Evolutionary conservation across 2,888 invertebrate species (phyloP).

Genomic region (Apamea anceps): DNA sequence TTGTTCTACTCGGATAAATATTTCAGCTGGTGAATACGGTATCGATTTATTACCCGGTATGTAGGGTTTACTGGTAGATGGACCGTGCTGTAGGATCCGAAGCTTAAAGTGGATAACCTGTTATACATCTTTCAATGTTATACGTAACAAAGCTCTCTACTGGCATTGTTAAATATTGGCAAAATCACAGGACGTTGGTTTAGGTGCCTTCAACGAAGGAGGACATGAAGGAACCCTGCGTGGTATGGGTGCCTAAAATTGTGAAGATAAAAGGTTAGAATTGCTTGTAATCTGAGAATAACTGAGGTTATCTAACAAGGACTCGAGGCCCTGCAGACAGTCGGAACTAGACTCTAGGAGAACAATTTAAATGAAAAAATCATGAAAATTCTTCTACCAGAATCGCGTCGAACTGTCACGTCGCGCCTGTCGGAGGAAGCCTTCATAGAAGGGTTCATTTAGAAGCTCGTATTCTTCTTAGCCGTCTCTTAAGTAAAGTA

Average conservation of each 20-base stretch:
- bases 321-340: background rate
- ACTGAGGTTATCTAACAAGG: background rate
- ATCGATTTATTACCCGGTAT: conserved; percentile 29
- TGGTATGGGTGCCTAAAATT: background rate
- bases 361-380: background rate
- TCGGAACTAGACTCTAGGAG: background rate
- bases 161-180: background rate
- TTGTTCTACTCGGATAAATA: conserved; percentile 61
- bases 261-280: background rate
- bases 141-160: background rate
- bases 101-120: conserved; percentile 2
- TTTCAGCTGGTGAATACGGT: conserved; percentile 29
- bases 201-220: background rate
- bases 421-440: background rate
- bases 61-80: background rate
- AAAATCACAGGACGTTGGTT: background rate
- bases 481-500: background rate
- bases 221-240: background rate
- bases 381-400: background rate
- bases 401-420: background rate
- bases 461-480: too few relatives aligned
- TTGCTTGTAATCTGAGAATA: background rate
- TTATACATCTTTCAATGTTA: background rate
- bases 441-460: background rate
- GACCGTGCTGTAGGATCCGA: background rate